Conservation (phyloP, 2,888 invertebrate species). For the Pristionchus japonicus region DNA sequence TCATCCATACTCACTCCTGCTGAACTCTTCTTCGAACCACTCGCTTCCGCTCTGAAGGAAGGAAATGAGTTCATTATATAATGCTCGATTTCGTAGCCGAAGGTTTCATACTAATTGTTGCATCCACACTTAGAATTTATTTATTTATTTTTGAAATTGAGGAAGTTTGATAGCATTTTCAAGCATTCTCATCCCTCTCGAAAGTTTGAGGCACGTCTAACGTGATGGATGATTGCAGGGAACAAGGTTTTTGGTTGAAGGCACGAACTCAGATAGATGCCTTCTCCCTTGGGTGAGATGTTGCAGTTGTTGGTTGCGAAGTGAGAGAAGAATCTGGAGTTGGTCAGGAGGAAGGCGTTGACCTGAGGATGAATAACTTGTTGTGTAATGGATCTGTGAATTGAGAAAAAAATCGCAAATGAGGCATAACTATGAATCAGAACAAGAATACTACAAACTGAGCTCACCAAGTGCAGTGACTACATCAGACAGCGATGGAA, state of each 20-base stretch:
- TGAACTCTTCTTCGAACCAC: slow-evolving; percentile 42
- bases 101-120: too few species aligned
- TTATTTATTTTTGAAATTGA: too few species aligned
- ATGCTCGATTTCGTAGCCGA: neutral
- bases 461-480: slow-evolving; percentile 1
- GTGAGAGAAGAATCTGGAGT: slow-evolving; percentile 2
- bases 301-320: slow-evolving; percentile 40
- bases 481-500: neutral
- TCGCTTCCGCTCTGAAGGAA: neutral
- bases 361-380: neutral
- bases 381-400: too few species aligned
- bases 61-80: neutral
- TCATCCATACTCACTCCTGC: slow-evolving; percentile 39
- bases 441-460: neutral
- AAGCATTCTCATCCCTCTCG: neutral
- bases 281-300: slow-evolving; percentile 38
- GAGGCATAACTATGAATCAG: too few species aligned
- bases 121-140: too few species aligned
- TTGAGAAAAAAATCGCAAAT: too few species aligned
- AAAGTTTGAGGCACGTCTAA: neutral
- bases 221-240: slow-evolving; percentile 8
- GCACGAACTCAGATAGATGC: slow-evolving; percentile 33
- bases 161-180: neutral
- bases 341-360: slow-evolving; percentile 20
- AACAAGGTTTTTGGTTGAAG: neutral